Percentiles rank a stretch among this genome's conserved stretches.
phyloP scores from a whole-genome alignment of 2,797 vertebrate species.

The Poecilia velifera region DNA sequence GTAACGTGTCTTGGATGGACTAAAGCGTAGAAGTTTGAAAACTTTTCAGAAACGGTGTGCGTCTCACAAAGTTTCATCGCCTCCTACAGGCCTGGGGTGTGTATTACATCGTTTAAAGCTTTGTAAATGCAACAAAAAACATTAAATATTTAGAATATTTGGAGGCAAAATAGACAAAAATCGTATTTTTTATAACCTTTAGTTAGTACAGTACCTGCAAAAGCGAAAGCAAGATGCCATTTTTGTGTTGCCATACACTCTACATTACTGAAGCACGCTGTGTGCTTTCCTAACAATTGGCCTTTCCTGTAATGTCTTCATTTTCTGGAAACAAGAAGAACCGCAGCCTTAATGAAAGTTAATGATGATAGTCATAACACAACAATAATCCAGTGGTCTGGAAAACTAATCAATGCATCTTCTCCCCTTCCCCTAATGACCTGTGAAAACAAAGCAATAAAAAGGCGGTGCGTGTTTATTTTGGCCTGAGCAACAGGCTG shows the following conservation, averaged over 20 bases:
- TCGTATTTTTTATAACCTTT: not conserved
- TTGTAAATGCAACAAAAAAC: not conserved
- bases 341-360: constrained; percentile 75
- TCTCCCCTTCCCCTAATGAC: constrained; percentile 76
- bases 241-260: constrained; percentile 18
- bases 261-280: constrained; percentile 6
- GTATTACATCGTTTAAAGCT: not conserved
- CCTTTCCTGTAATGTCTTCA: constrained; percentile 67
- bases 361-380: constrained; percentile 80
- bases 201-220: not conserved
- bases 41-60: not conserved
- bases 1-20: not conserved
- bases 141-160: not conserved
- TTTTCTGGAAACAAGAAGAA: constrained; percentile 69
- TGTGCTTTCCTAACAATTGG: constrained; percentile 31
- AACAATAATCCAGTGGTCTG: constrained; percentile 78
- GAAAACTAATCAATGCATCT: constrained; percentile 80
- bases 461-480: constrained; percentile 78
- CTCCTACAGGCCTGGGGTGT: not conserved
- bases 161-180: not conserved
- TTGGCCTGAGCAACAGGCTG: constrained; percentile 76
- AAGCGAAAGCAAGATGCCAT: constrained; percentile 7
- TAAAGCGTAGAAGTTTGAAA: not conserved
- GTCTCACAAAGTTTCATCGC: not conserved
- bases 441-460: constrained; percentile 81